Conservation (phyloP, 2,113 vertebrate species). For the Hippolais icterina region DNA sequence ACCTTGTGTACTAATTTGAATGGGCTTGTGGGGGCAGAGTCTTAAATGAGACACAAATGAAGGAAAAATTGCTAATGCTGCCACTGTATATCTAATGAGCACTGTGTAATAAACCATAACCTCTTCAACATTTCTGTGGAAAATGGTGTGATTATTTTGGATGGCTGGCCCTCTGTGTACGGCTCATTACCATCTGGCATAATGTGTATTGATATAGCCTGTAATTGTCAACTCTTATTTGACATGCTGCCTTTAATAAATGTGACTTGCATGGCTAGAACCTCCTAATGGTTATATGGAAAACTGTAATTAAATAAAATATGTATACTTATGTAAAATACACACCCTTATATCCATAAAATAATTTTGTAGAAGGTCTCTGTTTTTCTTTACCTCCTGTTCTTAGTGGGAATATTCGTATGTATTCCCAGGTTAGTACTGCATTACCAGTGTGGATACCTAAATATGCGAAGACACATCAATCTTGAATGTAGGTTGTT, state of each 20-base stretch:
- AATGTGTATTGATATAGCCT: constrained; percentile 94
- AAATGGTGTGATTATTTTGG: constrained; percentile 85
- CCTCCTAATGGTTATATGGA: constrained; percentile 78
- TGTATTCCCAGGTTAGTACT: background rate
- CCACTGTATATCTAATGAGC: constrained; percentile 82
- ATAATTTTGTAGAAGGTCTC: constrained; percentile 4
- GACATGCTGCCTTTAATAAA: constrained; percentile 97
- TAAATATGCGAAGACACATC: background rate
- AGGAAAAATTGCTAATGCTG: constrained; percentile 82
- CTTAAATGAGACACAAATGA: constrained; percentile 81
- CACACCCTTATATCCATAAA: constrained; percentile 13
- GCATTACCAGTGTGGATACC: background rate
- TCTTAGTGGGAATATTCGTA: background rate
- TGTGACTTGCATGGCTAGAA: constrained; percentile 84
- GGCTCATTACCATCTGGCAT: constrained; percentile 93
- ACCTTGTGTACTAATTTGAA: constrained; percentile 82
- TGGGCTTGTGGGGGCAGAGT: constrained; percentile 75
- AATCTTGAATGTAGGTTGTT: background rate
- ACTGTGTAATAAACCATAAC: constrained; percentile 88
- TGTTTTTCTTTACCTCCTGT: background rate
- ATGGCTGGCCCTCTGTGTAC: constrained; percentile 83
- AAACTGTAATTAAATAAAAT: constrained; percentile 76
- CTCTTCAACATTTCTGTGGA: constrained; percentile 84
- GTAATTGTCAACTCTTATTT: constrained; percentile 93
- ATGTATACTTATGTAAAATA: constrained; percentile 57